phyloP scores from a whole-genome alignment of 2,113 vertebrate species.

The Phalacrocorax aristotelis region DNA sequence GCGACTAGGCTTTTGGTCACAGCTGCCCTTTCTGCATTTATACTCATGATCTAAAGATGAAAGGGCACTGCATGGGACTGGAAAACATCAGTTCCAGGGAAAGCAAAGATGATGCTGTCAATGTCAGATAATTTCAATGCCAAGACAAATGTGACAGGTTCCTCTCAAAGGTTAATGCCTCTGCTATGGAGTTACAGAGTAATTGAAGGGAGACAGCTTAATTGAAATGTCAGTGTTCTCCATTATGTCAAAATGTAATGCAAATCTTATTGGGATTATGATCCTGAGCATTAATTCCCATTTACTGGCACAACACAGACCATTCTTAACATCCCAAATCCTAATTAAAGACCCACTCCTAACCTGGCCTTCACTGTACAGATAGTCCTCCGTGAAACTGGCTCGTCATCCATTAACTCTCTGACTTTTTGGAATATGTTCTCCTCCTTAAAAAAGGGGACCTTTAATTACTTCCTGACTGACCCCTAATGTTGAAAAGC shows the following conservation, averaged over 20 bases:
- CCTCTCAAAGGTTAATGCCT: conserved; percentile 60
- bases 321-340: conserved; percentile 26
- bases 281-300: conserved; percentile 49
- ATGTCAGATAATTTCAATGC: conserved; percentile 47
- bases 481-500: conserved; percentile 9
- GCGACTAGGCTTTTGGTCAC: neutral
- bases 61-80: neutral
- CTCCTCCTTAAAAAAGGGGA: neutral
- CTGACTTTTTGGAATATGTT: neutral
- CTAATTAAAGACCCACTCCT: conserved; percentile 34
- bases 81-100: conserved; percentile 32
- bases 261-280: conserved; percentile 53
- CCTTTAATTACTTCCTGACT: neutral
- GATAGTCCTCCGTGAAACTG: neutral
- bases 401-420: neutral
- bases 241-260: conserved; percentile 50
- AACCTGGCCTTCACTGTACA: neutral
- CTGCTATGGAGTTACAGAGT: neutral
- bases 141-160: conserved; percentile 49
- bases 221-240: conserved; percentile 65
- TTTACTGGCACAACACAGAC: neutral
- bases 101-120: conserved; percentile 59
- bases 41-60: neutral
- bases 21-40: conserved; percentile 13
- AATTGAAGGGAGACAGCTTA: conserved; percentile 25